Evolutionary conservation across 23 tunicate genomes (phyloP), one percentile per base, ranked within the genome.

Genomic region (Trididemnum nubilum): DNA sequence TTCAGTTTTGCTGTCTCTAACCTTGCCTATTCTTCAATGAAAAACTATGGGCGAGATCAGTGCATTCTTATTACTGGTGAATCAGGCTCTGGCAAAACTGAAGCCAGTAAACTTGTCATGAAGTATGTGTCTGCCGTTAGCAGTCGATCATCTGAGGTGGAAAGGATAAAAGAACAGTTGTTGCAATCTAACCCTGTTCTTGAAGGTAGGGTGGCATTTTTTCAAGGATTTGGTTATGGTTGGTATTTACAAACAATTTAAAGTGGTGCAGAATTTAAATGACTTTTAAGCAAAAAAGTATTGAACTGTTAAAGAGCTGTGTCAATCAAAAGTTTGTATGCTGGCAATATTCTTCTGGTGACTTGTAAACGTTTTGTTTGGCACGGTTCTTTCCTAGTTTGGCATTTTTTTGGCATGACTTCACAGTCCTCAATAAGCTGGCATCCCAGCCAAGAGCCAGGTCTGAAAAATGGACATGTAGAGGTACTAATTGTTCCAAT

Each of bases 51-150:
- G 49, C 85, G 82, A 23, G 99, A 94, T 61, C 99, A 94, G 37
- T 94, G 99, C 70, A 92, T 94, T 40, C 82, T 94, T 40, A 94
- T 94, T 58, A 94, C 99, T 1, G 99, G 99, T 2, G 99, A 94
- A 72, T 85, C 91, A 1, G 99, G 99, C 0, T 84, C 95, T 7
- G 99, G 99, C 0, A 94, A 94, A 76, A 94, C 99, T 0, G 99
- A 94, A 63, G 99, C 99, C 1, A 85, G 90, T 61, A 94, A 94
- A 36, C 84, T 94, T 38, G 91, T 94, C 28, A 94, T 94, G 99
- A 57, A 78, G 36, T 94, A 94, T 71, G 94, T 94, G 5, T 89
- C 99, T 0, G 91, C 95, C 7, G 86, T 94, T 77, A 94, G 94
- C 82, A 89, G 94, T 69, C 84, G 79, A 28, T 73, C 90, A 22